Percentiles rank a stretch among this genome's conserved stretches.
Evolutionary conservation across 2,888 invertebrate genomes (phyloP).

Genomic region (Chaitophorus viminalis): DNA sequence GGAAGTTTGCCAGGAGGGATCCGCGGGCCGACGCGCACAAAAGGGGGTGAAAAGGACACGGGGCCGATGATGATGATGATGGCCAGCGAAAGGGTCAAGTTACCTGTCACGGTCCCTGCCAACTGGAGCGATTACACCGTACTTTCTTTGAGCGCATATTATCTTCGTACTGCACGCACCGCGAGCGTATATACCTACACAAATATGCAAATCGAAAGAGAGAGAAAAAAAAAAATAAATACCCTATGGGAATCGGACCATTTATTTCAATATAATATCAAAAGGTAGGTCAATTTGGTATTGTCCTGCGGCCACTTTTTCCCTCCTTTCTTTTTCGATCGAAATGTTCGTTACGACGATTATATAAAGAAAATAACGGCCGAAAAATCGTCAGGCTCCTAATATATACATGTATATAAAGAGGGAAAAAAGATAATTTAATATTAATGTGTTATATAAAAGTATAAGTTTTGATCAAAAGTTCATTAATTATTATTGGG

Average conservation of each 20-base stretch:
- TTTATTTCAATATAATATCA: conserved; percentile 61
- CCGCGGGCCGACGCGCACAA: conserved; percentile 26
- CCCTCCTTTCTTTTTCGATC: conserved; percentile 45
- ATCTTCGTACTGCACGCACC: conserved; percentile 15
- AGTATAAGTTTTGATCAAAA: too few species aligned
- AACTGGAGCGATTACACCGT: conserved; percentile 58
- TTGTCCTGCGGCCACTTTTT: conserved; percentile 54
- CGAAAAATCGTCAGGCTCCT: background rate
- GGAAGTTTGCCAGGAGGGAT: conserved; percentile 44
- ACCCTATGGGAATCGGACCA: conserved; percentile 61
- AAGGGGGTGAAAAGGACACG: conserved; percentile 59
- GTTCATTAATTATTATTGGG: too few species aligned
- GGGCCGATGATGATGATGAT: conserved; percentile 10
- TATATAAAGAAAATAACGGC: conserved; percentile 28
- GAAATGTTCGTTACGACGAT: conserved; percentile 51
- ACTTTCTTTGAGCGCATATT: conserved; percentile 15
- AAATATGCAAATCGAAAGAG: conserved; percentile 50
- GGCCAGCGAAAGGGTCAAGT: conserved; percentile 57
- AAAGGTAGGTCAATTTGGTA: conserved; percentile 59
- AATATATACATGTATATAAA: too few species aligned
- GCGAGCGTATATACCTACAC: background rate
- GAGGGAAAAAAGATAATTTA: too few species aligned
- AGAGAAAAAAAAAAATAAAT: background rate
- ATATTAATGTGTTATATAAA: too few species aligned
- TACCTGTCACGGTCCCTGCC: conserved; percentile 60